Base-by-base conservation (phyloP, 2,797 vertebrate genomes). In the Betta splendens region DNA sequence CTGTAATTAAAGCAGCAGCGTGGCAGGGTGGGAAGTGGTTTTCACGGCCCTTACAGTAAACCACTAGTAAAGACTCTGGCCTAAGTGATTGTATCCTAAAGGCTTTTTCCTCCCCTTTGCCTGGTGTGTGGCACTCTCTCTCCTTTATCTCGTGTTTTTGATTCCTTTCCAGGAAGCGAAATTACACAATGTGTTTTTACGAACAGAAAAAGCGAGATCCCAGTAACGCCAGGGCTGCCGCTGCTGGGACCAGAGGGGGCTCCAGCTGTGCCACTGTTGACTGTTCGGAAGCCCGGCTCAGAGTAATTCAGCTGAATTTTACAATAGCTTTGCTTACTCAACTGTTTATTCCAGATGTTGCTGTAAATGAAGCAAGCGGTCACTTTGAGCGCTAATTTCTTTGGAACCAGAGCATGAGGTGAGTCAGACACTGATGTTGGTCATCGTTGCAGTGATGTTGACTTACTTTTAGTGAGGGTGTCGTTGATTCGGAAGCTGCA, bases 401-500 rank as follows among this genome's bases (percentile, higher is more conserved):
- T 21, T 16, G 39, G 8, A 61, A 50, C 50, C 1, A 21, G 9
- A 2, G 5, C 15, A 12, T 54, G 13, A 0, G 3, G 32, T 17
- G 4, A 17, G 32, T 25, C 45, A 12, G 15, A 8, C 16, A 16
- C 5, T 23, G 4, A 33, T 11, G 9, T 10, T 47, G 33, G 22
- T 22, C 12, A 21, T 16, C 35, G 20, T 3, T 7, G 1, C 7
- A 9, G 15, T 15, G 7, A 46, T 5, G 23, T 16, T 37, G 26
- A 31, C 96, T 97, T 91, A 99, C 98, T 98, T 77, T 95, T 93
- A 0, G 95, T 98, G 12, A 94, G 60, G 0, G 95, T 98, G 76
- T 98, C 96, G 0, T 99, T 99, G 85, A 99, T 97, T 78, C 93
- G 92, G 88, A 98, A 99, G 77, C 96, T 99, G 92, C 98, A 99